Percentiles rank a stretch among this genome's conserved stretches.
phyloP scores from a whole-genome alignment of 1,140 invertebrate species.

The Lordiphosa clarofinis region DNA sequence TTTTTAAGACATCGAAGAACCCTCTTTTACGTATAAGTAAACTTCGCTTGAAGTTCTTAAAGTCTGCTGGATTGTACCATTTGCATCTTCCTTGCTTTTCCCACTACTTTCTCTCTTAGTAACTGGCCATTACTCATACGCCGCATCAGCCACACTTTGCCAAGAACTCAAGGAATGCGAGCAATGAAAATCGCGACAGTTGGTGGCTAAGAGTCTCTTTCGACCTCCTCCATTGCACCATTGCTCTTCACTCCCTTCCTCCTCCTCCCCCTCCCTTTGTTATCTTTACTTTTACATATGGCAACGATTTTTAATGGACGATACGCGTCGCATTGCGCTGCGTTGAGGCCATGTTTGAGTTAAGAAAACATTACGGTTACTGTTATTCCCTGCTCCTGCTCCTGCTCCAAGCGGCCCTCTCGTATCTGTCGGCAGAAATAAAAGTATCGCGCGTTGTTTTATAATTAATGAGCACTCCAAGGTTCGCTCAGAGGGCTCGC shows the following conservation, averaged over 20 bases:
- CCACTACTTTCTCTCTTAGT: background rate
- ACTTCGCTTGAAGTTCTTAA: too few relatives aligned
- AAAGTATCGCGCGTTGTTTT: constrained; percentile 68
- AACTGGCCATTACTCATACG: constrained; percentile 9
- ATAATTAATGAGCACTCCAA: constrained; percentile 75
- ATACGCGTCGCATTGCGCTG: constrained; percentile 39
- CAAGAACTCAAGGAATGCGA: constrained; percentile 10
- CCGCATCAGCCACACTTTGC: constrained; percentile 9
- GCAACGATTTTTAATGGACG: constrained; percentile 75
- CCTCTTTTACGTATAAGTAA: too few relatives aligned
- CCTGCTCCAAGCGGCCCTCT: background rate
- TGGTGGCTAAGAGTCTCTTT: background rate
- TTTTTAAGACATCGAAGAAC: too few relatives aligned
- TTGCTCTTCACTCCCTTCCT: too few relatives aligned
- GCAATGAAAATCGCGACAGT: constrained; percentile 9
- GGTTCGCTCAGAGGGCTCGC: constrained; percentile 13
- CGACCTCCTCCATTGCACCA: too few relatives aligned
- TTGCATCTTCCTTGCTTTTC: too few relatives aligned
- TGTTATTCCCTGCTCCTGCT: constrained; percentile 35
- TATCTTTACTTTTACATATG: constrained; percentile 75
- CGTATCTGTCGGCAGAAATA: constrained; percentile 28
- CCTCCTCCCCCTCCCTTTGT: constrained; percentile 30
- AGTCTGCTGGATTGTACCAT: too few relatives aligned
- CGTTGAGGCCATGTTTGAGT: constrained; percentile 69
- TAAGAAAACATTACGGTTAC: constrained; percentile 74